Percentiles rank a stretch among this genome's conserved stretches.
Evolutionary conservation across 2,888 invertebrate species (phyloP).

Genomic region (Microctonus brassicae): DNA sequence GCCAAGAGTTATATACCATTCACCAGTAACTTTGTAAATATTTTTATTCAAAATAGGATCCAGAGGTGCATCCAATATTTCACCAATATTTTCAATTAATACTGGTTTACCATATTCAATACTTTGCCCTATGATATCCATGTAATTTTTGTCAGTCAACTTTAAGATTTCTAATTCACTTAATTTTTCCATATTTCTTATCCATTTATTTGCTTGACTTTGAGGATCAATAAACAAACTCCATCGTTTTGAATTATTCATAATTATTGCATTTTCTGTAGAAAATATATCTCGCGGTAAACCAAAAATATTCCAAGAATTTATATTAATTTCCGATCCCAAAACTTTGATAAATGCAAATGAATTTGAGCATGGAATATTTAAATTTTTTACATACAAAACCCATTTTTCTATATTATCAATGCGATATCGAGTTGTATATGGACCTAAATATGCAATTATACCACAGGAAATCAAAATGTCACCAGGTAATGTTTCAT

Average conservation of each 20-base stretch:
- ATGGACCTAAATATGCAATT: constrained; percentile 90
- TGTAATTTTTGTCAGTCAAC: constrained; percentile 81
- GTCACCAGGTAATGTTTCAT: constrained; percentile 89
- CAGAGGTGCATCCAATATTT: constrained; percentile 83
- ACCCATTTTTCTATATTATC: constrained; percentile 81
- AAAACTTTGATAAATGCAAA: constrained; percentile 82
- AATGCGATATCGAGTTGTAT: constrained; percentile 79
- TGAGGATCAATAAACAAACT: constrained; percentile 88
- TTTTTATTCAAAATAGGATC: constrained; percentile 83
- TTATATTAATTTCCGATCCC: constrained; percentile 88
- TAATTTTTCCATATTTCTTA: constrained; percentile 84
- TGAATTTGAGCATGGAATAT: constrained; percentile 83
- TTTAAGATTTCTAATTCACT: constrained; percentile 80
- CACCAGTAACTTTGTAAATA: constrained; percentile 81
- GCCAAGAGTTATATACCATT: constrained; percentile 82
- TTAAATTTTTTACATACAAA: constrained; percentile 75
- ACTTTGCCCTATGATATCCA: constrained; percentile 81
- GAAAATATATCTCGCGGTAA: constrained; percentile 87
- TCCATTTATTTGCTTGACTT: constrained; percentile 88
- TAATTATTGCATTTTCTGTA: constrained; percentile 87
- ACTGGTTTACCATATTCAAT: constrained; percentile 84
- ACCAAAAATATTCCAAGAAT: constrained; percentile 87
- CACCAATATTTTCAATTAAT: constrained; percentile 82
- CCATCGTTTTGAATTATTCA: constrained; percentile 83
- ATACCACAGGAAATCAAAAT: constrained; percentile 89